Conservation (phyloP, 2,888 invertebrate genomes). For the Athalia rosae region DNA sequence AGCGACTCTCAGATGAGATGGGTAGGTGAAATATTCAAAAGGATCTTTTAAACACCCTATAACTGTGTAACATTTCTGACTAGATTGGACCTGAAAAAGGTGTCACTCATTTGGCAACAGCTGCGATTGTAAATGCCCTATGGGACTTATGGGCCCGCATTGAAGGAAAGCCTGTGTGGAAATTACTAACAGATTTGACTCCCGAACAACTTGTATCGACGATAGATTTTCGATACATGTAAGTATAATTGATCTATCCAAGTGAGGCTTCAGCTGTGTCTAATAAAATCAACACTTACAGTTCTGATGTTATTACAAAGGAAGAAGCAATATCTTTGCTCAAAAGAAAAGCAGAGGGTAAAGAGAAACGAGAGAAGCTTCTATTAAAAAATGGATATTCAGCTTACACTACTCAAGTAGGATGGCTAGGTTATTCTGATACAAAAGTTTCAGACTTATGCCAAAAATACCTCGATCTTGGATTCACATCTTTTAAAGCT, state of each 20-base stretch:
- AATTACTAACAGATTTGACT: constrained; percentile 86
- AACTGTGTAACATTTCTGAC: too few species aligned
- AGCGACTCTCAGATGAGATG: constrained; percentile 94
- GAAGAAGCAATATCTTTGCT: constrained; percentile 87
- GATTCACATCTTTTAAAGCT: constrained; percentile 90
- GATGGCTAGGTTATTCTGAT: constrained; percentile 92
- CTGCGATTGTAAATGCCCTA: constrained; percentile 91
- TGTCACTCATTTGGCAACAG: constrained; percentile 89
- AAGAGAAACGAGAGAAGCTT: constrained; percentile 79
- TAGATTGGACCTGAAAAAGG: constrained; percentile 95
- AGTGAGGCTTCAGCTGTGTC: not conserved
- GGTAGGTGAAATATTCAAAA: constrained; percentile 76
- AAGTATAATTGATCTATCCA: constrained; percentile 52
- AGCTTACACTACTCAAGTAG: constrained; percentile 91
- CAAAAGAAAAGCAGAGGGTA: constrained; percentile 77
- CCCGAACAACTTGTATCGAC: constrained; percentile 90
- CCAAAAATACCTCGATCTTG: constrained; percentile 82
- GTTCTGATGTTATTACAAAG: constrained; percentile 88
- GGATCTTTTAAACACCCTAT: not conserved
- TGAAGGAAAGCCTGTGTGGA: constrained; percentile 91
- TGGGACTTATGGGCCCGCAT: constrained; percentile 95
- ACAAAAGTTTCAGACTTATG: constrained; percentile 83
- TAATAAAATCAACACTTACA: constrained; percentile 70
- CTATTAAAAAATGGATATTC: constrained; percentile 85
- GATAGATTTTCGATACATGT: constrained; percentile 89